These are phyloP conservation scores for Rhamphomyia laevipes DNA, from an alignment of 2,888 invertebrate species.

Conservation along the genomic window DNA sequence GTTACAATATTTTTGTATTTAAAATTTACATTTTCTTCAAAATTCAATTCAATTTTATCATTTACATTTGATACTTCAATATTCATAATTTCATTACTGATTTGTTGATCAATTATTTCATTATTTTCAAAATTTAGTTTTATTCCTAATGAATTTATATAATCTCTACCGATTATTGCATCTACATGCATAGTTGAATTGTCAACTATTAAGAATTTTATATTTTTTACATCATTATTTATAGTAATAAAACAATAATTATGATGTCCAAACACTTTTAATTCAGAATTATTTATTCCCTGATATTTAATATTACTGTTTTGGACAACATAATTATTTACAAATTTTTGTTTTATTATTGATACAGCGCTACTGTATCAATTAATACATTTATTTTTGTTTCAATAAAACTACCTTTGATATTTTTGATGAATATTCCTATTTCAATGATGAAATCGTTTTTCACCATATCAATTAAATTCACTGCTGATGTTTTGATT, in stretches of 20 bases:
- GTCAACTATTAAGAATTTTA: neutral
- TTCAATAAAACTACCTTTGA: slow-evolving; percentile 1
- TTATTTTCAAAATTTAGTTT: neutral
- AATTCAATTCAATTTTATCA: no score
- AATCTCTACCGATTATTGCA: neutral
- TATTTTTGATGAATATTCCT: neutral
- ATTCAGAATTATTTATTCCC: neutral
- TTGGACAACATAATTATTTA: neutral
- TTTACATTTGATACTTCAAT: no score
- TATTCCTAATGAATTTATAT: neutral
- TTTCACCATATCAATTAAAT: neutral
- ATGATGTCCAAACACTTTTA: neutral
- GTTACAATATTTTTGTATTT: no score
- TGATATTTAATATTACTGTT: neutral
- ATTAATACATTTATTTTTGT: neutral
- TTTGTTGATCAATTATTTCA: no score
- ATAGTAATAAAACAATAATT: neutral
- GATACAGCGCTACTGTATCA: neutral
- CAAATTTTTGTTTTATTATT: neutral
- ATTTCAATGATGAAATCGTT: neutral
- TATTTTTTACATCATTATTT: neutral
- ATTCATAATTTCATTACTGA: no score
- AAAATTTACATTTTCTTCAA: no score
- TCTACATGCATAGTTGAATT: neutral
- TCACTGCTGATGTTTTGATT: neutral